Evolutionary conservation across 2,797 vertebrate species (phyloP), one percentile per base, ranked within the genome.

Genomic region (Percopsis omiscomaycus): DNA sequence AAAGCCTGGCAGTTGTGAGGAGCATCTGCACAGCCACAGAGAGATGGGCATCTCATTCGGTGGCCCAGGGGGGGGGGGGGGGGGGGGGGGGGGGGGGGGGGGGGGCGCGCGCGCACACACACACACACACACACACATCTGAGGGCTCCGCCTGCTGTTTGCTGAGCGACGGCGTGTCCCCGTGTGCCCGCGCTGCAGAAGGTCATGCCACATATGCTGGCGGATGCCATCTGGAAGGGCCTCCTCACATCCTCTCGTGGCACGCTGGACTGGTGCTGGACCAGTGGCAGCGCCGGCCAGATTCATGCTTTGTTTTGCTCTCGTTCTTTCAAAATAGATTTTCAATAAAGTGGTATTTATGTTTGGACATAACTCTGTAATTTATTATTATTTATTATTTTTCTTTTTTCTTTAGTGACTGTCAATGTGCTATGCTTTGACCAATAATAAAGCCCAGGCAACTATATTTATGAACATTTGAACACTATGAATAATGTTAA

Each of bases 21-120:
- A 93, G 91, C 89, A 91, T 94, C 94, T 94, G 91, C 93, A 92
- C 87, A 91, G 91, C 93, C 90, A 89, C 89, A 93, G 93, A 93
- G 91, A 92, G 94, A 95, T 92, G 93, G 94, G 89, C 93, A 93
- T 95, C 93, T 95, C 92, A 93, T 95, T 94, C 92, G 89, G 90
- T 91, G 75, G 91, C 77, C 22, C 28, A 16, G 75, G 84, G 46
- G 45, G 58, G 44, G 27, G 2, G 54, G 32, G 65, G 32, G 69
- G 73, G 87, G 87, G 83, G 73, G 55, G 52, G 16, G 12, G 11
- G 16, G 8, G 52, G 9, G 16, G 1, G 11, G 3, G 16, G 16
- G 27, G 16, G 27, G 9, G 12, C 12, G 10, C 11, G 44, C 11
- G 44, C 11, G 44, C 22, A 22, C 22, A 22, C 22, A 13, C 53